Base-by-base conservation (phyloP, 2,888 invertebrate species). In the Tromatobia lineatoria region DNA sequence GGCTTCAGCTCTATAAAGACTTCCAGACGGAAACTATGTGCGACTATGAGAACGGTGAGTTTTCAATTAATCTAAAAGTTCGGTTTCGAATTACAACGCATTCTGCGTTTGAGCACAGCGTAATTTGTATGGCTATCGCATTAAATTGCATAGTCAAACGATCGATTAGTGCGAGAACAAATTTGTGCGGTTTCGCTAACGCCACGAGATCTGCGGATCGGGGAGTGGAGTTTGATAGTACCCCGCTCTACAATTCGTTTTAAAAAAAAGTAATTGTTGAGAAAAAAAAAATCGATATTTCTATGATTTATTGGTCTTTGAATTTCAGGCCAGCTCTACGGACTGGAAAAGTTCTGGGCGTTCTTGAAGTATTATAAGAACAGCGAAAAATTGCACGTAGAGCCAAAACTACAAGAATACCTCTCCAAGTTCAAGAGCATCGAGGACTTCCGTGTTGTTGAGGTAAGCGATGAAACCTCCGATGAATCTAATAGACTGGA, bases 271-370 rank as follows among this genome's bases (percentile, higher is more conserved):
- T 67, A 47, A 15, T 11, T 29, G 57, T 4, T 11, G 38, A 13
- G 38, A 0, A 18, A 11, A 38, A 18, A 54, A 2, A 18, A 10
- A 47, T 52, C 13, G 0, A 50, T 76, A 47, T 23, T 81, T 25
- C 8, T 25, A 29, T 70, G 13, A 42, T 29, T 61, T 10, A 45
- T 70, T 61, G 1, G 47, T 57, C 15, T 59, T 25, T 67, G 50
- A 11, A 42, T 90, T 89, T 7, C 94, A 97, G 98, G 98, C 94
- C 99, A 99, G 94, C 95, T 99, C 73, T 99, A 99, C 94, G 99
- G 99, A 34, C 94, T 99, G 88, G 99, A 99, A 94, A 99, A 99
- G 94, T 99, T 99, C 94, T 99, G 99, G 99, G 99, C 99, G 66
- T 99, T 99, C 95, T 95, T 98, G 81, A 99, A 99, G 94, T 99